Evolutionary conservation across 2,888 invertebrate genomes (phyloP).

Genomic region (Erebia ligea): DNA sequence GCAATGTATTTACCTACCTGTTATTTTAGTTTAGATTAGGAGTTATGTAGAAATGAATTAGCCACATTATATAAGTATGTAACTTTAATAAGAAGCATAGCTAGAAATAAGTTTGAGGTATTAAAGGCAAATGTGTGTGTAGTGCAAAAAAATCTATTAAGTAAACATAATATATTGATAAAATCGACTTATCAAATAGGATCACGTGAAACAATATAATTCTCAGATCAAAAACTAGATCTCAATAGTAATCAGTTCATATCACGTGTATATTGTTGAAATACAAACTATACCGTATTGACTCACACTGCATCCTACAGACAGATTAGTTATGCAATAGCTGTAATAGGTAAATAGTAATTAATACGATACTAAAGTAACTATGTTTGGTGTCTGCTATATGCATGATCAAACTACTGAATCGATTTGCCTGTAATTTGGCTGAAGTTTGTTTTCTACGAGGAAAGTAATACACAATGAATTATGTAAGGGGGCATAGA

Average conservation of each 20-base stretch:
- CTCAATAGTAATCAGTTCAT: background rate
- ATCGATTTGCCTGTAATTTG: background rate
- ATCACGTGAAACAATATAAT: background rate
- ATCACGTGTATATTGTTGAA: background rate
- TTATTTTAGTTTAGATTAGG: too few species aligned
- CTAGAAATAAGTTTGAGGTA: too few species aligned
- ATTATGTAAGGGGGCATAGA: background rate
- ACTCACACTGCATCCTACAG: background rate
- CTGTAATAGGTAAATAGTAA: too few species aligned
- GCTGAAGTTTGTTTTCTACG: background rate
- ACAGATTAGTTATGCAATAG: background rate
- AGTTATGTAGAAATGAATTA: too few species aligned
- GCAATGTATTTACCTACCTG: too few species aligned
- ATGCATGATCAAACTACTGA: background rate
- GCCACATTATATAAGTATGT: too few species aligned
- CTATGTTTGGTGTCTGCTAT: background rate
- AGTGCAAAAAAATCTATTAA: too few species aligned
- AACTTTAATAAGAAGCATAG: too few species aligned
- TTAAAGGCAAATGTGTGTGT: too few species aligned
- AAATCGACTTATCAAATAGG: background rate
- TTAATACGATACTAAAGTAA: too few species aligned
- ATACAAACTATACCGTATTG: background rate
- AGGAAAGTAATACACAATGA: too few species aligned
- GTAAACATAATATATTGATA: slow-evolving; percentile 2
- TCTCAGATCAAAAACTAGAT: slow-evolving; percentile 4